These are phyloP conservation scores for Lepidocyrtinus sp. DNA, from an alignment of 2,888 invertebrate genomes.

Conservation along the genomic window DNA sequence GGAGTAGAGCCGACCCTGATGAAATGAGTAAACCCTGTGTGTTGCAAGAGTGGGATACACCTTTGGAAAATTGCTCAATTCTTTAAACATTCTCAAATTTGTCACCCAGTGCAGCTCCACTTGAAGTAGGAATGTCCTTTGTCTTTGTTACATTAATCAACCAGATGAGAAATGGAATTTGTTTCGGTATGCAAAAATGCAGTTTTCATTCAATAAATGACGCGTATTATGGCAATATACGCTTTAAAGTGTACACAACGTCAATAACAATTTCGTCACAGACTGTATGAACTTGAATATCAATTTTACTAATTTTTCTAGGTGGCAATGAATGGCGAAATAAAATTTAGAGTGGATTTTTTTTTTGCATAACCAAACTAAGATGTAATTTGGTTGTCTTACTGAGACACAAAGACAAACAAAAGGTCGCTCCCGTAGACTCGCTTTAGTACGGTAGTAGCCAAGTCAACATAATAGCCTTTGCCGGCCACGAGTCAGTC, in stretches of 20 bases:
- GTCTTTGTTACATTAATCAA: too few relatives aligned
- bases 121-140: too few relatives aligned
- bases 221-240: too few relatives aligned
- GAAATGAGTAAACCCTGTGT: background rate
- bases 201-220: background rate
- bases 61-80: background rate
- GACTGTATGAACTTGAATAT: background rate
- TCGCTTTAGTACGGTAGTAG: too few relatives aligned
- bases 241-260: background rate
- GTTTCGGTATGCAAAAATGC: background rate
- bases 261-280: too few relatives aligned
- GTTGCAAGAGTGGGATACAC: background rate
- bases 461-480: too few relatives aligned
- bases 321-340: background rate
- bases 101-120: too few relatives aligned
- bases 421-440: slow-evolving; percentile 3
- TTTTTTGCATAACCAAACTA: too few relatives aligned
- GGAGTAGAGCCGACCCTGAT: background rate
- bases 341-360: background rate
- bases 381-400: background rate
- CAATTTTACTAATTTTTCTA: background rate
- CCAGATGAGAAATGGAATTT: background rate
- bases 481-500: too few relatives aligned
- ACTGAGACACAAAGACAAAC: background rate
- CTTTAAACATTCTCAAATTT: too few relatives aligned